phyloP scores from a whole-genome alignment of 2,113 vertebrate species.

The Gopherus flavomarginatus region DNA sequence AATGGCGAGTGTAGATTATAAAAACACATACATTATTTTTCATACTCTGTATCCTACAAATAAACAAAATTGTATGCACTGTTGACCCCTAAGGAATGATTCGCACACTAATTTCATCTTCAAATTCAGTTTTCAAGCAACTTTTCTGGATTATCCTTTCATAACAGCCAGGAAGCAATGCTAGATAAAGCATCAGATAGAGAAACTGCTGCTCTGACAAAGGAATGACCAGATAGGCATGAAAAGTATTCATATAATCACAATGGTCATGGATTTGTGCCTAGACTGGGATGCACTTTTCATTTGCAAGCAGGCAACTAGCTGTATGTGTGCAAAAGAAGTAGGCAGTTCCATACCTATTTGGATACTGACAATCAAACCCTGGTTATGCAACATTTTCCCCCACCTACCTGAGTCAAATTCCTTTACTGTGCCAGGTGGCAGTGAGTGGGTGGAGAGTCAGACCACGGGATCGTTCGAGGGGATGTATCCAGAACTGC shows the following conservation, averaged over 20 bases:
- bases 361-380: background rate
- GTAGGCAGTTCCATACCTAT: background rate
- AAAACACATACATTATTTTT: background rate
- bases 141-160: background rate
- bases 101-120: background rate
- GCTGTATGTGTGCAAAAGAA: background rate
- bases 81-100: background rate
- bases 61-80: background rate
- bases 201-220: background rate
- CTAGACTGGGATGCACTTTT: background rate
- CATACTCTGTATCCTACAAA: background rate
- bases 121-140: background rate
- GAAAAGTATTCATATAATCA: background rate
- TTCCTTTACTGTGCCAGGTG: background rate
- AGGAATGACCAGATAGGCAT: background rate
- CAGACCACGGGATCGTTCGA: background rate
- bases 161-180: background rate
- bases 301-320: background rate
- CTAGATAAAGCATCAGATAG: background rate
- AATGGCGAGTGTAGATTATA: background rate
- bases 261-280: background rate
- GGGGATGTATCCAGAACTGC: background rate
- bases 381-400: background rate
- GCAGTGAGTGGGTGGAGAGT: background rate
- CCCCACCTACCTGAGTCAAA: background rate